phyloP scores from a whole-genome alignment of 2,113 vertebrate species.

The Siphamia tubifer region DNA sequence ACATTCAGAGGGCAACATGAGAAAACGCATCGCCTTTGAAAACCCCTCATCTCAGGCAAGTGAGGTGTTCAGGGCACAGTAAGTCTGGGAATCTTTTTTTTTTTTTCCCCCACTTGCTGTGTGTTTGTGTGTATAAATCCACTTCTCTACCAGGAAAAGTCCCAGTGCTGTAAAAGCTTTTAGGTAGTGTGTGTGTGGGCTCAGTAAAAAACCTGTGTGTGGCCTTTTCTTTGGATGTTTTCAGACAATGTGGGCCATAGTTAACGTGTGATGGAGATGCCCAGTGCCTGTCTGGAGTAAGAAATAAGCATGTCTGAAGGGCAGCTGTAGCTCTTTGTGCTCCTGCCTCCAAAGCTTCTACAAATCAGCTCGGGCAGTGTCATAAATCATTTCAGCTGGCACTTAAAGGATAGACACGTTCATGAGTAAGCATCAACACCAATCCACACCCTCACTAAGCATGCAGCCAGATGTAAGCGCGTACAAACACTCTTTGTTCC shows the following conservation, averaged over 20 bases:
- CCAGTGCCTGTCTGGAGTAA: conserved; percentile 35
- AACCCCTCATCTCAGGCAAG: neutral
- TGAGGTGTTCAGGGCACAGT: conserved; percentile 1
- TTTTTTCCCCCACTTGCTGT: neutral
- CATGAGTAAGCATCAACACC: neutral
- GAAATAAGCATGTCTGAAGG: conserved; percentile 32
- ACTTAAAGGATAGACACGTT: neutral
- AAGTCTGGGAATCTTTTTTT: conserved; percentile 13
- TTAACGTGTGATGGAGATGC: conserved; percentile 61
- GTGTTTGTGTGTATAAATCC: conserved; percentile 23
- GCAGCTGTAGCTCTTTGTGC: conserved; percentile 44
- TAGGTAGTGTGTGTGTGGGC: conserved; percentile 40
- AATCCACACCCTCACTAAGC: neutral
- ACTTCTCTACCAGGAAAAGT: conserved; percentile 6
- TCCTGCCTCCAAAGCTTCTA: conserved; percentile 1
- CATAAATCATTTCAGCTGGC: conserved; percentile 48
- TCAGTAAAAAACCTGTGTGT: conserved; percentile 68
- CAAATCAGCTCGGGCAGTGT: conserved; percentile 16
- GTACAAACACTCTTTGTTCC: too few relatives aligned
- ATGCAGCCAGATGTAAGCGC: too few relatives aligned
- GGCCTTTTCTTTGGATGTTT: conserved; percentile 49
- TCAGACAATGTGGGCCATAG: conserved; percentile 46
- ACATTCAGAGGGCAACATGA: conserved; percentile 9
- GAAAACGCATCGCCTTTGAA: conserved; percentile 1
- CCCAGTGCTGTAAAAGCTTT: conserved; percentile 32